Conservation (phyloP, 2,797 vertebrate genomes). For the Columba guinea region DNA sequence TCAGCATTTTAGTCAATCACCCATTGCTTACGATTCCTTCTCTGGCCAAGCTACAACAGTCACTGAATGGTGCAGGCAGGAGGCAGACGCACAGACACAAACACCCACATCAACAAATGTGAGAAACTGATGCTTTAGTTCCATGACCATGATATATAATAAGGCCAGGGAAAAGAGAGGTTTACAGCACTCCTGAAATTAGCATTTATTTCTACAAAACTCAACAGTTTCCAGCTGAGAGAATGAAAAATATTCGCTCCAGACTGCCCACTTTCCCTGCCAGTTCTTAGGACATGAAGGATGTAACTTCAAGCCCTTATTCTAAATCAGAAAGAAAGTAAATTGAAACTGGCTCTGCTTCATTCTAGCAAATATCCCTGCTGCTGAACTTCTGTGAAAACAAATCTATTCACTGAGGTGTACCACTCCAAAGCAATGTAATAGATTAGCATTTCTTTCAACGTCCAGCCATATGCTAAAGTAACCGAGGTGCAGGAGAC, state of each 20-base stretch:
- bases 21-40: not conserved
- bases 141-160: not conserved
- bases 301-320: not conserved
- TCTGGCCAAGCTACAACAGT: not conserved
- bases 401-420: not conserved
- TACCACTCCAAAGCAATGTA: not conserved
- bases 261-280: not conserved
- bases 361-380: not conserved
- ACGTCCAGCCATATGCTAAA: not conserved
- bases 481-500: not conserved
- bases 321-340: not conserved
- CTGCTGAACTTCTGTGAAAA: not conserved
- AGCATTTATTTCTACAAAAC: not conserved
- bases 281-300: not conserved
- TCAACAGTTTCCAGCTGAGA: not conserved
- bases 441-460: not conserved
- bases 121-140: not conserved
- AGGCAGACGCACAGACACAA: not conserved
- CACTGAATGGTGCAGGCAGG: not conserved
- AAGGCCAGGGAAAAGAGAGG: not conserved
- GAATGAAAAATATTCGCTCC: not conserved
- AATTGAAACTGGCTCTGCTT: not conserved
- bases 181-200: not conserved
- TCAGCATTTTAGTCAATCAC: not conserved
- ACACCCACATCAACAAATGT: not conserved